A percentile compares a stretch with the other conserved stretches of the same genome.
Evolutionary conservation across 2,888 invertebrate genomes (phyloP).

Genomic region (Electrophaes corylata): DNA sequence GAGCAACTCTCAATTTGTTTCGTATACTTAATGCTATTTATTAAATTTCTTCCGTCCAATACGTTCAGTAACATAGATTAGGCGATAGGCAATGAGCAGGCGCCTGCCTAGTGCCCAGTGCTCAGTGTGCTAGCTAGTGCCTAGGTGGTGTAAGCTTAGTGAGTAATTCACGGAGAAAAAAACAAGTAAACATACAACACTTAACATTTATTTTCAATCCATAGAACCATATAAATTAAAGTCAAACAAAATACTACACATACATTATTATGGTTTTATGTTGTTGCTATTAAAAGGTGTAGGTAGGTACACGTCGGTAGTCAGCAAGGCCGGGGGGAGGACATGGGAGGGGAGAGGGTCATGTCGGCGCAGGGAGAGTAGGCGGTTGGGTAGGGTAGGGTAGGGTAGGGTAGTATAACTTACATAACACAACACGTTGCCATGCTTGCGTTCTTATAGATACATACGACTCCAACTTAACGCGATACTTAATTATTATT

Average conservation of each 20-base stretch:
- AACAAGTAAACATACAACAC: constrained; percentile 77
- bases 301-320: constrained; percentile 16
- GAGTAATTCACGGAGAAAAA: constrained; percentile 41
- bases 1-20: too few relatives aligned
- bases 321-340: constrained; percentile 3
- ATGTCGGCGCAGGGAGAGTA: constrained; percentile 24
- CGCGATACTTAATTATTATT: constrained; percentile 56
- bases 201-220: constrained; percentile 83
- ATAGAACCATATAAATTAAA: constrained; percentile 82
- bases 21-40: too few relatives aligned
- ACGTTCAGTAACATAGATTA: too few relatives aligned
- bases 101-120: too few relatives aligned
- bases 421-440: too few relatives aligned
- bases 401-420: too few relatives aligned
- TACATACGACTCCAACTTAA: constrained; percentile 62
- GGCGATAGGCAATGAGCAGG: too few relatives aligned
- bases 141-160: too few relatives aligned
- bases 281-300: constrained; percentile 55
- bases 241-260: constrained; percentile 77
- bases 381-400: constrained; percentile 29
- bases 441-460: constrained; percentile 58
- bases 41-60: too few relatives aligned
- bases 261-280: constrained; percentile 76
- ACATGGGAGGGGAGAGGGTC: constrained; percentile 25
- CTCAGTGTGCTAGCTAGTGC: too few relatives aligned